phyloP scores from a whole-genome alignment of 1,140 invertebrate species.

The Oryzaephilus surinamensis region DNA sequence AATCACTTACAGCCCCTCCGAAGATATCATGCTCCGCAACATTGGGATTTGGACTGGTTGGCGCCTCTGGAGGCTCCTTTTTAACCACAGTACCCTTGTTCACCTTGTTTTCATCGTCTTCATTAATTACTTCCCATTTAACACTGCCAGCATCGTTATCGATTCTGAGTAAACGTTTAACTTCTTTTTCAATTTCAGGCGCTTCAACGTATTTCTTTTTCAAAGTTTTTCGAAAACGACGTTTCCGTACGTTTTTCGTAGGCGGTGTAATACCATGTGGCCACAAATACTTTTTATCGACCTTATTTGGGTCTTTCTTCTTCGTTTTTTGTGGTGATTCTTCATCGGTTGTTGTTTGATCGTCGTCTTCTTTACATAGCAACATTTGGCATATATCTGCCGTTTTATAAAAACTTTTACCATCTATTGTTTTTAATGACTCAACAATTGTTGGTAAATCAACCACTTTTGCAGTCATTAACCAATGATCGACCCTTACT shows the following conservation, averaged over 20 bases:
- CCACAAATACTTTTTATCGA: conserved; percentile 89
- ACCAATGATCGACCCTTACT: conserved; percentile 80
- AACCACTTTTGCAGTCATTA: conserved; percentile 78
- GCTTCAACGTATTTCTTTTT: conserved; percentile 96
- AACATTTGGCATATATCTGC: conserved; percentile 90
- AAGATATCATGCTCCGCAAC: conserved; percentile 74
- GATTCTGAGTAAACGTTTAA: conserved; percentile 78
- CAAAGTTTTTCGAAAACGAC: conserved; percentile 88
- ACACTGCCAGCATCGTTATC: conserved; percentile 86
- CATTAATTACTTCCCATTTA: conserved; percentile 86
- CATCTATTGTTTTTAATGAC: conserved; percentile 90
- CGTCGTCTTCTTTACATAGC: conserved; percentile 80
- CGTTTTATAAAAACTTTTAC: conserved; percentile 94
- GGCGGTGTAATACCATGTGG: conserved; percentile 92
- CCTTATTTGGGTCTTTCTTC: conserved; percentile 82
- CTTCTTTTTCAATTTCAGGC: conserved; percentile 96
- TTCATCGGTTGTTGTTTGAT: conserved; percentile 64
- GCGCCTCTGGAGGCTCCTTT: conserved; percentile 41
- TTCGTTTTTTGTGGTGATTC: conserved; percentile 75
- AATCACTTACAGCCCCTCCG: conserved; percentile 77
- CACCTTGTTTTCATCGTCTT: conserved; percentile 68
- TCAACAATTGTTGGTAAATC: conserved; percentile 91
- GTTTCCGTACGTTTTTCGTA: conserved; percentile 86
- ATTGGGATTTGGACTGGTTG: conserved; percentile 25
- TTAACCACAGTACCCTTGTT: conserved; percentile 45